phyloP scores from a whole-genome alignment of 2,888 invertebrate genomes.

The Eristalis intricaria region DNA sequence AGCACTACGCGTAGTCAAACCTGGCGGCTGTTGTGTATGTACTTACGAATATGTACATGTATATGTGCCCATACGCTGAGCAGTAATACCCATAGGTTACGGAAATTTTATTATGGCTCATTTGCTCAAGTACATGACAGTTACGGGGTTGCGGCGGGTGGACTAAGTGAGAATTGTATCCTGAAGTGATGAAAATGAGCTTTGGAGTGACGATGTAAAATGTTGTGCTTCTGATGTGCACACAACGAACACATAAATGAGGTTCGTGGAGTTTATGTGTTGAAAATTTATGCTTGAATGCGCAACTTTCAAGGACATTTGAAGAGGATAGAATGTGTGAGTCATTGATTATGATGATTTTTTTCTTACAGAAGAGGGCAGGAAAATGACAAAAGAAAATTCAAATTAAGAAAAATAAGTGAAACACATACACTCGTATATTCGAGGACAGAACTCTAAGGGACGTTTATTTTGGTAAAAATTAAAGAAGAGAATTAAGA shows the following conservation, averaged over 20 bases:
- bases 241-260: constrained; percentile 8
- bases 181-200: constrained; percentile 20
- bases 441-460: no score
- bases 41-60: neutral
- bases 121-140: constrained; percentile 35
- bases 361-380: neutral
- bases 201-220: constrained; percentile 19
- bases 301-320: constrained; percentile 25
- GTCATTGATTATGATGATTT: neutral
- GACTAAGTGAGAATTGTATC: constrained; percentile 14
- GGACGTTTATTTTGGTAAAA: no score
- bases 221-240: constrained; percentile 7
- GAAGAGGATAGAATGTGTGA: neutral
- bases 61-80: neutral
- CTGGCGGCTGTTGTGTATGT: neutral
- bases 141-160: neutral
- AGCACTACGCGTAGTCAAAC: constrained; percentile 11
- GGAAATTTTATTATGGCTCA: constrained; percentile 44
- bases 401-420: neutral
- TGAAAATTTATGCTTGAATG: constrained; percentile 32
- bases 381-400: neutral
- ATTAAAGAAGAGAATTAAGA: no score
- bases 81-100: constrained; percentile 4
- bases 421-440: neutral
- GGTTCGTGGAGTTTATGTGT: constrained; percentile 22